Base-by-base conservation (phyloP, 2,113 vertebrate species). In the Trematocara nigrifrons region DNA sequence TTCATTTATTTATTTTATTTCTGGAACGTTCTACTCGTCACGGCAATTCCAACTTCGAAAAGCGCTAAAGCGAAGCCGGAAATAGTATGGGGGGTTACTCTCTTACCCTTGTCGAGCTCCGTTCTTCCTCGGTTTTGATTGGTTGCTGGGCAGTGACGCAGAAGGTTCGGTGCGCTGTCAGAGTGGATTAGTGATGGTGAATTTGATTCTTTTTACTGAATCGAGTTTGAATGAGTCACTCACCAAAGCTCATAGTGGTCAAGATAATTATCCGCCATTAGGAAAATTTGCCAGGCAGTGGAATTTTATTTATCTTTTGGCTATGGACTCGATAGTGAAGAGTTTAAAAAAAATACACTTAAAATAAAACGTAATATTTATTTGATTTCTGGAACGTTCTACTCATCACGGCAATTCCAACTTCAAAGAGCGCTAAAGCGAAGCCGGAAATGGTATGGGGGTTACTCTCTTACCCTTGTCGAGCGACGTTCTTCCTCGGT, bases 111-210 rank as follows among this genome's bases (percentile, higher is more conserved):
- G 6, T 3, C 9, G 2, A 22, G 2, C 18, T n/a, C 3, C 16
- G 26, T 38, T 12, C 29, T 7, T 40, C n/a, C 53, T 42, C 3
- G 1, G 5, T 8, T 5, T 82, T 77, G 18, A 94, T 93, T 94
- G 90, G 93, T 6, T 81, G 78, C 12, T 22, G 15, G 18, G 1
- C 8, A 2, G 26, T 92, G 91, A 94, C 91, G 91, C 57, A 42
- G 7, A 1, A 3, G 6, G 11, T 22, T 6, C 4, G 3, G 52
- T 20, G 20, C 6, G 8, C 49, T 6, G 1, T 9, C 13, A n/a
- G 4, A 31, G 80, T 22, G 45, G 71, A 54, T 87, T 26, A 26
- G 22, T 26, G 22, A 26, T 26, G 22, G 22, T 26, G 3, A 26
- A 26, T 26, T 26, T 26, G 22, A 26, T 26, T 26, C 22, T 26